Evolutionary conservation across 64 coral and sea anemone species (phyloP), one percentile per base, ranked within the genome.

Genomic region (Actinia equina): DNA sequence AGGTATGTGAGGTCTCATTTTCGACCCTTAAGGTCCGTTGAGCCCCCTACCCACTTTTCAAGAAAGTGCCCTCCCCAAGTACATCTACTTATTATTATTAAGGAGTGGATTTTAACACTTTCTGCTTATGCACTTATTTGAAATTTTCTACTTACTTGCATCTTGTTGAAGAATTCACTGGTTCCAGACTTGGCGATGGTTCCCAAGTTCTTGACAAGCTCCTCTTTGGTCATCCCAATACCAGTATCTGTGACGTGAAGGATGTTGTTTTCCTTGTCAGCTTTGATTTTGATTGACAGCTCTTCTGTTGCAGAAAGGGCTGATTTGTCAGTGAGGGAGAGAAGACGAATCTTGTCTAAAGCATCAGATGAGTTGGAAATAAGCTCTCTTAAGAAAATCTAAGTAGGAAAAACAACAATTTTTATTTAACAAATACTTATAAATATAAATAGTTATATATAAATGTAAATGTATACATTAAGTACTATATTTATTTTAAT

Each of bases 151-250:
- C 86, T 92, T 83, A 95, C 94, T 65, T 89, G 52, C 70, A 90
- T 92, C 88, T 98, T 98, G 17, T 92, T 87, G 59, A 98, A 94
- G 81, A 98, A 98, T 77, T 98, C 96, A 80, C 96, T 98, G 55
- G 96, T 98, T 84, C 96, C 96, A 77, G 96, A 98, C 77, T 98
- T 98, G 30, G 96, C 96, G 86, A 98, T 98, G 51, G 96, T 98
- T 63, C 96, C 96, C 59, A 98, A 79, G 76, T 98, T 94, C 57
- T 98, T 98, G 59, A 98, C 69, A 20, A 98, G 64, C 27, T 98
- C 93, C 13, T 94, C 95, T 52, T 98, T 98, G 71, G 95, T 98
- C 95, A 98, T 98, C 49, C 95, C 95, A 88, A 98, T 98, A 88
- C 95, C 95, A 85, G 95, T 98, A 87, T 98, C 95, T 60, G 95